phyloP scores from a whole-genome alignment of 1,140 invertebrate species.

The Diprion similis region DNA sequence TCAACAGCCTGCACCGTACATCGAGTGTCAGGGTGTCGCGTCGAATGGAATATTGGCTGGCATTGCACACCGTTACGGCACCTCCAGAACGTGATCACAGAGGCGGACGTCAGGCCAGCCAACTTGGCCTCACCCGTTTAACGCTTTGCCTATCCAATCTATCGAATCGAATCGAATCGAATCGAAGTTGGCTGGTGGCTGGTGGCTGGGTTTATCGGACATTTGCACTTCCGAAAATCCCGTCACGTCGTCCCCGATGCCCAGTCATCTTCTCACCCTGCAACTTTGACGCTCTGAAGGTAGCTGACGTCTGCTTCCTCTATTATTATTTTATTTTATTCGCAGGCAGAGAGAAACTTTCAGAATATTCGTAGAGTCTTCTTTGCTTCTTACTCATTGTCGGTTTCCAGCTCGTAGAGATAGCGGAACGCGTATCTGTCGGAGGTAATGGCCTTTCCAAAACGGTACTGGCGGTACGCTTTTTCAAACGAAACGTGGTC shows the following conservation, averaged over 20 bases:
- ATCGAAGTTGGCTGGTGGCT: not conserved
- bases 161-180: slow-evolving; percentile 1
- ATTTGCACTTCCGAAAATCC: not conserved
- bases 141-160: not conserved
- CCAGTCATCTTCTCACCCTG: not conserved
- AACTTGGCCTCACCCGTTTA: slow-evolving; percentile 5
- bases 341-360: not conserved
- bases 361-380: no score
- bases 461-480: not conserved
- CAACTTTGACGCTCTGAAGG: not conserved
- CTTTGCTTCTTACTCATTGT: no score
- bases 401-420: not conserved
- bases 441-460: not conserved
- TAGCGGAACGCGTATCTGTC: not conserved
- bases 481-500: not conserved
- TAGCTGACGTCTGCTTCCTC: not conserved
- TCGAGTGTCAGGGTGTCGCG: not conserved
- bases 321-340: not conserved
- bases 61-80: no score
- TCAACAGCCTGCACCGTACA: not conserved
- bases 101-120: not conserved
- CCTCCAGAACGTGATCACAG: not conserved
- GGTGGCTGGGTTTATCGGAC: not conserved
- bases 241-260: not conserved
- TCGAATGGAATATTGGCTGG: no score